These are phyloP conservation scores for Sturnus vulgaris DNA, from an alignment of 2,113 vertebrate species.

Conservation along the genomic window DNA sequence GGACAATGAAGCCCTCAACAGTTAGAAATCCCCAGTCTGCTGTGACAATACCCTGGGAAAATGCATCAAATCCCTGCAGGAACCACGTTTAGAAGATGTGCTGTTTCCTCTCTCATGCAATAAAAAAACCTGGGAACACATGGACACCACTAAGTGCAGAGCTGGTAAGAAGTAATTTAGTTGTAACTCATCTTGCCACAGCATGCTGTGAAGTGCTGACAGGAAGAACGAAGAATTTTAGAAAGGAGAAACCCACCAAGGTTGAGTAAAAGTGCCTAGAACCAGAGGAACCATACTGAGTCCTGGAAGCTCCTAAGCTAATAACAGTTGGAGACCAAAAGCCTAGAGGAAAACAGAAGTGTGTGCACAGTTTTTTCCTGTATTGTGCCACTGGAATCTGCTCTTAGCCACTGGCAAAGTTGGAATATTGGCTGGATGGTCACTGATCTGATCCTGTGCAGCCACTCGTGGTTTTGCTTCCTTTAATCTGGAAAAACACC, in stretches of 20 bases:
- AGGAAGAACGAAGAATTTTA: neutral
- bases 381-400: neutral
- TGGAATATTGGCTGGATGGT: neutral
- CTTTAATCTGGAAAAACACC: slow-evolving; percentile 11
- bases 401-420: neutral
- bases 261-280: neutral
- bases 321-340: neutral
- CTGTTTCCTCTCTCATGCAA: neutral
- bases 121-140: neutral
- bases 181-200: neutral
- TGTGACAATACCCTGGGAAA: neutral
- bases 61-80: neutral
- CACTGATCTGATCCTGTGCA: slow-evolving; percentile 15
- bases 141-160: neutral
- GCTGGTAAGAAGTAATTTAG: neutral
- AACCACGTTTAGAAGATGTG: neutral
- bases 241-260: neutral
- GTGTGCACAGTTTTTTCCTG: neutral
- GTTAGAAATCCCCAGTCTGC: neutral
- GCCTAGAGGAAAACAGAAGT: neutral
- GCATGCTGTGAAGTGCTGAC: neutral
- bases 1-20: neutral
- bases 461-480: neutral
- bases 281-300: neutral
- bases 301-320: neutral